Conservation (phyloP, 2,888 invertebrate species). For the Eupithecia centaureata region DNA sequence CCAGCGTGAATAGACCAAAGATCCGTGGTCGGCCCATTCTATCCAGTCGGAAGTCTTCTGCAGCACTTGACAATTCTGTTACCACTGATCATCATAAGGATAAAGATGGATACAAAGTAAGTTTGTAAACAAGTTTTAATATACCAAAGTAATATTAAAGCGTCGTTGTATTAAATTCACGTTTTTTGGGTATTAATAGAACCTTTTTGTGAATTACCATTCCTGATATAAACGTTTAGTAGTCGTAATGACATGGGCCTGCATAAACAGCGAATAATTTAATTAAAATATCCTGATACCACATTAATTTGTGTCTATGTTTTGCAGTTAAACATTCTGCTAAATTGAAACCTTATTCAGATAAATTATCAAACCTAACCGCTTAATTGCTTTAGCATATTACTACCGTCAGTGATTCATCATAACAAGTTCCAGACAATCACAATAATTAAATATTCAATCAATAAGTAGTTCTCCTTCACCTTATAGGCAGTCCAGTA, state of each 20-base stretch:
- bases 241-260: not conserved
- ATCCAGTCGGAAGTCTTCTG: conserved; percentile 83
- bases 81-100: conserved; percentile 85
- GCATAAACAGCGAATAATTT: not conserved
- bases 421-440: conserved; percentile 16
- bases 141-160: no score
- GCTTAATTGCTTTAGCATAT: not conserved
- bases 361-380: not conserved
- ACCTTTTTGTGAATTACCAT: not conserved
- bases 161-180: no score
- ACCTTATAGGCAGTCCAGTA: conserved; percentile 27
- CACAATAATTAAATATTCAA: conserved; percentile 15
- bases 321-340: not conserved
- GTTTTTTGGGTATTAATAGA: not conserved
- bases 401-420: conserved; percentile 10
- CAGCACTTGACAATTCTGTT: conserved; percentile 82
- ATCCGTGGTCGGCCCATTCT: conserved; percentile 84
- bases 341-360: not conserved
- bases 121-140: not conserved
- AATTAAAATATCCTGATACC: not conserved
- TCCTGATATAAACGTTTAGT: not conserved
- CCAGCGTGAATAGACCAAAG: conserved; percentile 87
- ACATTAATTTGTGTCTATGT: not conserved
- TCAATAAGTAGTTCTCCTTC: conserved; percentile 28
- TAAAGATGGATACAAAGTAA: conserved; percentile 88